Evolutionary conservation across 2,113 vertebrate genomes (phyloP).

Genomic region (Corythornis madagascariensis): DNA sequence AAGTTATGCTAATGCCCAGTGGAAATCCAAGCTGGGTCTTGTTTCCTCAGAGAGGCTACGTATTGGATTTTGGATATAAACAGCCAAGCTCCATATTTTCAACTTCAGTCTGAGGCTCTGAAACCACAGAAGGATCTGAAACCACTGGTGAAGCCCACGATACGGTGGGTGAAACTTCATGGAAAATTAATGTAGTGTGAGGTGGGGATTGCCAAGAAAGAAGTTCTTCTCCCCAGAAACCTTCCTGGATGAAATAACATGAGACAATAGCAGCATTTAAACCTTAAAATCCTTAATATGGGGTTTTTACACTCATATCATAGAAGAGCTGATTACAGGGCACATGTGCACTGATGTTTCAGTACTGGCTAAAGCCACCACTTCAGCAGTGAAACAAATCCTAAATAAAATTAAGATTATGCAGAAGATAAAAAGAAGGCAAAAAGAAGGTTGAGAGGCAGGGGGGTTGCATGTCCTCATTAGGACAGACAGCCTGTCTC

Average conservation of each 20-base stretch:
- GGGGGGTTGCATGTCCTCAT: not conserved
- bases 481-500: not conserved
- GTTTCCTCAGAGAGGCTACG: conserved; percentile 10
- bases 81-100: conserved; percentile 14
- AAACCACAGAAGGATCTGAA: conserved; percentile 40
- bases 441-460: not conserved
- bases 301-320: not conserved
- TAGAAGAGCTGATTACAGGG: not conserved
- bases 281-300: not conserved
- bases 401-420: not conserved
- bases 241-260: not conserved
- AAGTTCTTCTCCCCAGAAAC: conserved; percentile 1
- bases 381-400: not conserved
- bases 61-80: conserved; percentile 52
- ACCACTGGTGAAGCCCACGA: not conserved
- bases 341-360: not conserved
- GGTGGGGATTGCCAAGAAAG: not conserved
- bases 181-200: conserved; percentile 23
- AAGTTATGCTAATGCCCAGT: not conserved
- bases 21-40: conserved; percentile 32
- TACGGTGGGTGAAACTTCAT: not conserved
- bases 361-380: not conserved
- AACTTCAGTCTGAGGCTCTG: conserved; percentile 34
- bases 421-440: not conserved
- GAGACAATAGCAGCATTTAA: conserved; percentile 27